A percentile compares a stretch with the other conserved stretches of the same genome.
Conservation (phyloP, 2,888 invertebrate species). For the Halictus ligatus region DNA sequence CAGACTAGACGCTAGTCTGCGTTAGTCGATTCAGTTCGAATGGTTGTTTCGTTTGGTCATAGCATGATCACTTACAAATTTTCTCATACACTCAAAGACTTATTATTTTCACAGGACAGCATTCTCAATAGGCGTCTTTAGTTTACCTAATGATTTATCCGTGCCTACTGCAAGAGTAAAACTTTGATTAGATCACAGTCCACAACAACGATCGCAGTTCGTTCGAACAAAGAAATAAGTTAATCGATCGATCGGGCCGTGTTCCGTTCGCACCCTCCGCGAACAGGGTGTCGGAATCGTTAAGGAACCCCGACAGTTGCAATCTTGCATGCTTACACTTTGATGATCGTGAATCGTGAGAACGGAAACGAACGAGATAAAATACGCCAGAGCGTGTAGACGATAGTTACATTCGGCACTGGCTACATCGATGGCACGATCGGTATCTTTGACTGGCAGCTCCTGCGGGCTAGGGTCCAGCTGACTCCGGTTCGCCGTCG, state of each 20-base stretch:
- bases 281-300: not conserved
- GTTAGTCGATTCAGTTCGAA: constrained; percentile 56
- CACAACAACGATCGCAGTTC: not conserved
- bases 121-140: constrained; percentile 81
- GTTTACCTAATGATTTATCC: constrained; percentile 83
- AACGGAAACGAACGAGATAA: constrained; percentile 3
- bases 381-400: not conserved
- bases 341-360: constrained; percentile 55
- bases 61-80: constrained; percentile 83
- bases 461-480: constrained; percentile 83
- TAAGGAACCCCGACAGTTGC: constrained; percentile 12
- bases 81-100: constrained; percentile 75
- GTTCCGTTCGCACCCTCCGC: not conserved
- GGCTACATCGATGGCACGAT: constrained; percentile 83
- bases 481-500: constrained; percentile 76
- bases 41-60: constrained; percentile 62
- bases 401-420: constrained; percentile 85
- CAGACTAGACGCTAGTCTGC: constrained; percentile 69
- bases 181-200: constrained; percentile 55
- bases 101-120: constrained; percentile 80
- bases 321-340: constrained; percentile 62
- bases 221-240: not conserved
- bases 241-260: not conserved
- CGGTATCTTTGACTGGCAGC: constrained; percentile 84
- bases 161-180: constrained; percentile 81